A percentile compares a stretch with the other conserved stretches of the same genome.
Conservation (phyloP, 2,797 vertebrate genomes). For the Gymnothorax javanicus region DNA sequence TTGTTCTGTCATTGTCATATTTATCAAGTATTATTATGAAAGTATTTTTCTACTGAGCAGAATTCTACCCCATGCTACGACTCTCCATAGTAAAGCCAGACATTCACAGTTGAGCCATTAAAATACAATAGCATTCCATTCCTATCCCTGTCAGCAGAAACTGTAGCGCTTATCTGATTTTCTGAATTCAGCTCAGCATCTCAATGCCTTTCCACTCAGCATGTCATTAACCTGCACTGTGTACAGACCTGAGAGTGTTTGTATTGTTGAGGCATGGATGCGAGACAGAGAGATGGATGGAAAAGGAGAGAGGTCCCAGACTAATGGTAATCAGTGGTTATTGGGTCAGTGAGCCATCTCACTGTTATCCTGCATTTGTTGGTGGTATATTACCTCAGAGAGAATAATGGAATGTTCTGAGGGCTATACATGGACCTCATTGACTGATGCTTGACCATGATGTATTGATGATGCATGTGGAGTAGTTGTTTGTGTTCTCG, state of each 20-base stretch:
- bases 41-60: not conserved
- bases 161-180: not conserved
- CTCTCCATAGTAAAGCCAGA: not conserved
- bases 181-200: constrained; percentile 13
- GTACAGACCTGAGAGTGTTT: not conserved
- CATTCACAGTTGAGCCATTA: not conserved
- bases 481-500: not conserved
- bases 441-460: not conserved
- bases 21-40: not conserved
- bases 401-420: not conserved
- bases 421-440: not conserved
- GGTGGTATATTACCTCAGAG: not conserved
- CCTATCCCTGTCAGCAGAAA: not conserved
- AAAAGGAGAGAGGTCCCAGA: not conserved
- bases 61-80: not conserved
- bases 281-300: not conserved
- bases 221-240: not conserved
- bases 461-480: not conserved
- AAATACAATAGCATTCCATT: not conserved
- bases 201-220: not conserved
- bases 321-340: not conserved
- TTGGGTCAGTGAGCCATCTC: not conserved
- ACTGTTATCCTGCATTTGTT: not conserved
- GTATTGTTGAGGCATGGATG: not conserved
- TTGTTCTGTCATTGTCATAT: not conserved